Percentiles rank a stretch among this genome's conserved stretches.
phyloP scores from a whole-genome alignment of 2,113 vertebrate genomes.

The pig (Sus scrofa) region T2T-Sscrofa CM000829.6:21966001-21966500 shows the following conservation, averaged over 20 bases:
- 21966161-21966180: conserved; percentile 32
- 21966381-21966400: conserved; percentile 32
- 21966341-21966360: not conserved
- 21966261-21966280: conserved; percentile 71
- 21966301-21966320: conserved; percentile 47
- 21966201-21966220: conserved; percentile 73
- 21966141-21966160: conserved; percentile 44
- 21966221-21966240: conserved; percentile 74
- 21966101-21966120: not conserved
- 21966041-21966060: not conserved
- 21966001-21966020: not conserved
- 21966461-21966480: not conserved
- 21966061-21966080: not conserved
- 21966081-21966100: not conserved
- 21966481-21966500: not conserved
- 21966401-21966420: conserved; percentile 25
- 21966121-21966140: conserved; percentile 43
- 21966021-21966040: not conserved
- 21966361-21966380: not conserved
- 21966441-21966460: not conserved
- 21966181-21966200: conserved; percentile 62
- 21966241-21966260: conserved; percentile 60
- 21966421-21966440: conserved; percentile 43
- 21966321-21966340: conserved; percentile 21
- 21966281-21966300: conserved; percentile 69